phyloP scores from a whole-genome alignment of 2,888 invertebrate species.

The Acanthococcus lagerstroemiae region DNA sequence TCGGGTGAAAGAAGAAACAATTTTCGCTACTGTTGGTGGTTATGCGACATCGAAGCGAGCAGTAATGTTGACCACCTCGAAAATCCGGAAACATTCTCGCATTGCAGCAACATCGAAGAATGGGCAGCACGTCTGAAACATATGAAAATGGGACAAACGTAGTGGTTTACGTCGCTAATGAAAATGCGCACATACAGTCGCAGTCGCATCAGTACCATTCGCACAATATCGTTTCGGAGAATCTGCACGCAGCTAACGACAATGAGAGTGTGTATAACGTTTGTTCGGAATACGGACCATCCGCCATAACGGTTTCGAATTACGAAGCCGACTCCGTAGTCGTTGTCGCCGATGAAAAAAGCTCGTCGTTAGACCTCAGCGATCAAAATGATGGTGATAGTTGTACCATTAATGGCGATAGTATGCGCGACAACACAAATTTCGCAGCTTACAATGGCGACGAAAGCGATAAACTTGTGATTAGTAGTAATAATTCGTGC shows the following conservation, averaged over 20 bases:
- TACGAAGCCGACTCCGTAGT: not conserved
- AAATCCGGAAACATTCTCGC: constrained; percentile 23
- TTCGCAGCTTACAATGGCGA: constrained; percentile 11
- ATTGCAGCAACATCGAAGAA: constrained; percentile 25
- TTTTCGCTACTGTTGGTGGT: constrained; percentile 24
- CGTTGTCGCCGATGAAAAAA: not conserved
- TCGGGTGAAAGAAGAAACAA: constrained; percentile 15
- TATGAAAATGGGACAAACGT: constrained; percentile 32
- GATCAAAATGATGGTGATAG: not conserved
- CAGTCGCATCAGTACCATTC: constrained; percentile 21
- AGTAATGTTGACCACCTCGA: constrained; percentile 31
- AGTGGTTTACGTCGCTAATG: constrained; percentile 31
- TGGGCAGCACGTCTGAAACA: constrained; percentile 32
- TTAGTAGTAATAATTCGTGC: constrained; percentile 1
- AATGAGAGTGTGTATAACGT: constrained; percentile 24
- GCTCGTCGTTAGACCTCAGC: constrained; percentile 1
- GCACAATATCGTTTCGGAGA: constrained; percentile 8
- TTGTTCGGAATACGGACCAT: constrained; percentile 16
- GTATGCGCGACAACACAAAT: not conserved
- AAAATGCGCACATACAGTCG: constrained; percentile 24
- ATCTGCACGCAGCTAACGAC: constrained; percentile 5
- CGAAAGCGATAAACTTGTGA: constrained; percentile 8
- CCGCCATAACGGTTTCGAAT: constrained; percentile 14
- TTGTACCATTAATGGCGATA: constrained; percentile 14
- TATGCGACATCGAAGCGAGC: constrained; percentile 27